A percentile compares a stretch with the other conserved stretches of the same genome.
These are phyloP conservation scores for Aquatica leii DNA, from an alignment of 2,888 invertebrate genomes.

Conservation along the genomic window DNA sequence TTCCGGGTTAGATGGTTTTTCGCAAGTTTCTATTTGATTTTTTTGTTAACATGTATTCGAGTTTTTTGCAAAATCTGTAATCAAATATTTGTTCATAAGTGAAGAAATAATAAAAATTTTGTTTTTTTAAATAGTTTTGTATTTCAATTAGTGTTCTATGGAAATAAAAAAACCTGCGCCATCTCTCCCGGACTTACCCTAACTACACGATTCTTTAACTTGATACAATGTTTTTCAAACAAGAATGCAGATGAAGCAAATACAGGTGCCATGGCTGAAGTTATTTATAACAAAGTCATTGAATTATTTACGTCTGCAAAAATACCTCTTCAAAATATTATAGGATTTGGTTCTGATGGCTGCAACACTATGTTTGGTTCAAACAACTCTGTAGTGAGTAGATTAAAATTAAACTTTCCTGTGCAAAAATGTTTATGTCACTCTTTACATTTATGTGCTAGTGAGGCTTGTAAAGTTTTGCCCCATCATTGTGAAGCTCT, in stretches of 20 bases:
- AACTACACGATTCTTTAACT: too few species aligned
- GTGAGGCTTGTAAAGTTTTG: constrained; percentile 11
- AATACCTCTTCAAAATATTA: constrained; percentile 31
- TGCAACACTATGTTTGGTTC: constrained; percentile 35
- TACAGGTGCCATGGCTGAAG: constrained; percentile 18
- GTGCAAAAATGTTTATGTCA: constrained; percentile 25
- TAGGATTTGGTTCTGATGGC: constrained; percentile 38
- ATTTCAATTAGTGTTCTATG: too few species aligned
- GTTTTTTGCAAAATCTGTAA: too few species aligned
- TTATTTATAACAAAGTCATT: constrained; percentile 29
- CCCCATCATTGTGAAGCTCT: background rate
- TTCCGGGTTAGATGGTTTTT: too few species aligned
- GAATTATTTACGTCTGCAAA: constrained; percentile 17
- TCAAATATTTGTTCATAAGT: too few species aligned
- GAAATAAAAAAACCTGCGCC: too few species aligned
- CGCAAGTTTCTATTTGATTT: too few species aligned
- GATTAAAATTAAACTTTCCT: constrained; percentile 25
- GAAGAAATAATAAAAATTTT: too few species aligned
- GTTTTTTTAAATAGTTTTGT: too few species aligned
- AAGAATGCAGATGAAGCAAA: constrained; percentile 6
- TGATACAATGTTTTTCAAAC: constrained; percentile 3
- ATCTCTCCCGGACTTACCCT: too few species aligned
- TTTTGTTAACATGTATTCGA: too few species aligned
- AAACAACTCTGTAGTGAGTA: constrained; percentile 29
- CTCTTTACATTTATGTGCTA: constrained; percentile 11